Evolutionary conservation across 2,888 invertebrate species (phyloP).

Genomic region (Schizotus pectinicornis): DNA sequence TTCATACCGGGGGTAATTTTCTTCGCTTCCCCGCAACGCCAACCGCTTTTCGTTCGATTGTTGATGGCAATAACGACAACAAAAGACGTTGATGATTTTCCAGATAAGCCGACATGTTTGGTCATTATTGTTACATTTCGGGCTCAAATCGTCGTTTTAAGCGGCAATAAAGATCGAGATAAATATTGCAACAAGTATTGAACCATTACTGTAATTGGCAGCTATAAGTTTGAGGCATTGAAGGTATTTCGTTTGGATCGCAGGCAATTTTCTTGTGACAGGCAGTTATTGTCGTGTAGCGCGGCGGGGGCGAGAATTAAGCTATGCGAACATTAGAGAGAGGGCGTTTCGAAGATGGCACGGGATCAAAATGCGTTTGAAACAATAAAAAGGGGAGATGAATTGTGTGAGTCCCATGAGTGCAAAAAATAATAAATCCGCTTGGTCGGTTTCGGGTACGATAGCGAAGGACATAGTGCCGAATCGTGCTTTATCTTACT

Average conservation of each 20-base stretch:
- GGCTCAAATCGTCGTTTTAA: neutral
- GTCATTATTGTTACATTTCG: too few species aligned
- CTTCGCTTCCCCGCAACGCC: too few species aligned
- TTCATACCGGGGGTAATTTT: too few species aligned
- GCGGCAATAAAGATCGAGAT: conserved; percentile 3
- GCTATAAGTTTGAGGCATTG: neutral
- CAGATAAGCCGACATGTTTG: too few species aligned
- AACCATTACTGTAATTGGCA: conserved; percentile 5
- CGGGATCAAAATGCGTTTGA: neutral
- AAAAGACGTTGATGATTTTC: too few species aligned
- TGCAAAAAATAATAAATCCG: conserved; percentile 30
- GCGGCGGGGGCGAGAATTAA: too few species aligned
- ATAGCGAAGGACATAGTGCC: conserved; percentile 39
- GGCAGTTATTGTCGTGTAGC: neutral
- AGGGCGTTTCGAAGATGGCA: neutral
- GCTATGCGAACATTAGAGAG: too few species aligned
- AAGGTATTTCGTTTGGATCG: neutral
- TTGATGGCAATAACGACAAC: too few species aligned
- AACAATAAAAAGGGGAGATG: conserved; percentile 4
- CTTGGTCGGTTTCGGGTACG: conserved; percentile 22
- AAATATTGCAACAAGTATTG: neutral
- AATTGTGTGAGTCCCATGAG: conserved; percentile 5
- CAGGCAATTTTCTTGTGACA: neutral
- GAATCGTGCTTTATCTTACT: conserved; percentile 43
- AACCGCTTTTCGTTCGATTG: too few species aligned